Evolutionary conservation across 2,888 invertebrate genomes (phyloP), one percentile per base, ranked within the genome.

Genomic region (Agrypnus murinus): DNA sequence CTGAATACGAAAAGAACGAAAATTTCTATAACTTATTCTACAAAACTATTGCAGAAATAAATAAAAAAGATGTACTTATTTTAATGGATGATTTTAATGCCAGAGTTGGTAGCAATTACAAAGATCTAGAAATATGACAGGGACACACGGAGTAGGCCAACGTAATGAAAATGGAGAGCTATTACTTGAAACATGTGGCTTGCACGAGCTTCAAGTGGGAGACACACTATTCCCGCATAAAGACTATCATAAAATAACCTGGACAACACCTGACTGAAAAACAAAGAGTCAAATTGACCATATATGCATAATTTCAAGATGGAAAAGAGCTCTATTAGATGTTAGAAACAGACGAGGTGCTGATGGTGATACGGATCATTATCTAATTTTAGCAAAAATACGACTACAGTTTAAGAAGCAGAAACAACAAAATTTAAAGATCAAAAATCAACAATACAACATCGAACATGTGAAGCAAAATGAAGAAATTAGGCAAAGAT

Each of bases 41-140:
- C n/a, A n/a, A n/a, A n/a, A n/a, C n/a, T n/a, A n/a, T n/a, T n/a
- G n/a, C n/a, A n/a, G n/a, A 43, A 43, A 17, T 46, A 46, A 46
- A 46, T 19, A 46, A 46, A n/a, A 46, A 46, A 46, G 46, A 46
- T 46, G 40, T 43, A 12, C 12, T 46, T 46, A 19, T 46, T 9
- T 19, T 46, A 10, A 46, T 8, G 46, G 46, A 9, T 8, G 10
- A 46, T n/a, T n/a, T n/a, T n/a, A n/a, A n/a, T n/a, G n/a, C n/a
- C n/a, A n/a, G n/a, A n/a, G n/a, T n/a, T n/a, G 46, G 46, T 19
- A 46, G 19, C 9, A 46, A 14, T 46, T 19, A 46, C 14, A 46
- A 46, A 46, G 46, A 46, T 7, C 46, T 46, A 9, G 46, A 46
- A 46, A 19, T 19, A 43, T 43, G 6, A 43, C 19, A 46, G 46